Percentiles rank a stretch among this genome's conserved stretches.
Evolutionary conservation across 1,140 invertebrate species (phyloP).

Genomic region (Pseudobourletiella spinata): DNA sequence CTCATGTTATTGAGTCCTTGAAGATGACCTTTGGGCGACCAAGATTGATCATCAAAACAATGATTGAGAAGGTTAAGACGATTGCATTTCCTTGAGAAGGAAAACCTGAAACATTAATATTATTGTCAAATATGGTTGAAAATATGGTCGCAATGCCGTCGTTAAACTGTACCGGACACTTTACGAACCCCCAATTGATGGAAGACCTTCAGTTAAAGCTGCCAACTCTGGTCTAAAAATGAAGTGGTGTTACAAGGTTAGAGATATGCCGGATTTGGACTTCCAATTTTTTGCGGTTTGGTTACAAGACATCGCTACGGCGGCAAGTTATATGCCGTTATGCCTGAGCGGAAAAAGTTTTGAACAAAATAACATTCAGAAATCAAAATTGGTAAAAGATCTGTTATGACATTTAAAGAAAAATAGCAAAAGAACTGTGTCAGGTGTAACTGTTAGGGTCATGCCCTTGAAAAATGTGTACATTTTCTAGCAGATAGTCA

Average conservation of each 20-base stretch:
- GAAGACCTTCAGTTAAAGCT: background rate
- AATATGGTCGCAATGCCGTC: slow-evolving; percentile 1
- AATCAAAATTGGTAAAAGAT: background rate
- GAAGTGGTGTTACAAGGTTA: background rate
- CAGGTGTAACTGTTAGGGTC: background rate
- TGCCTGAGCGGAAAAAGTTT: background rate
- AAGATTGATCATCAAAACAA: background rate
- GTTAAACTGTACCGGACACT: background rate
- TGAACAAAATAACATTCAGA: no score
- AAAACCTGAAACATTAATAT: background rate
- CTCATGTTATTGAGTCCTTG: background rate
- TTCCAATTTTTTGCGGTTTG: background rate
- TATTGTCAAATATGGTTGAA: background rate
- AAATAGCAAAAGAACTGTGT: background rate
- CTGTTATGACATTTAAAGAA: background rate
- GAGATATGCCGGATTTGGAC: background rate
- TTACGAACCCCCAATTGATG: background rate
- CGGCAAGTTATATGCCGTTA: background rate
- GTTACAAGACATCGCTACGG: background rate
- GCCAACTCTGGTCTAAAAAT: background rate
- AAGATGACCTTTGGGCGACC: slow-evolving; percentile 3
- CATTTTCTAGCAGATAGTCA: background rate
- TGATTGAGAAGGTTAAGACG: slow-evolving; percentile 6
- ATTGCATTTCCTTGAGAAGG: background rate
- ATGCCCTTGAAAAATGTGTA: background rate